Conservation (phyloP, 2,888 invertebrate genomes). For the Caenorhabditis afra region DNA sequence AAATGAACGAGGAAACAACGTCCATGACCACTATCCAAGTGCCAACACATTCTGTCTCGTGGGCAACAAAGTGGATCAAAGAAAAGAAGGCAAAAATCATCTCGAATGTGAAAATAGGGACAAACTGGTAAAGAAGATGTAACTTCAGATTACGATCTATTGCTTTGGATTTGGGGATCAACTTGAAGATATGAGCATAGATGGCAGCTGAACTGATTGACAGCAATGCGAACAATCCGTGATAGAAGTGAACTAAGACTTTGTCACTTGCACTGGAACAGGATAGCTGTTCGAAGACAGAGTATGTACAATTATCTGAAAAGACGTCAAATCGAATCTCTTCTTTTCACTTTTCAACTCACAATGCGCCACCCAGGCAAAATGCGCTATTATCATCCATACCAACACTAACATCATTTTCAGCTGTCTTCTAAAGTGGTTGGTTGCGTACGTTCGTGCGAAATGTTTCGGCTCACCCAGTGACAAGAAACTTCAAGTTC, state of each 20-base stretch:
- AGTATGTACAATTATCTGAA: background rate
- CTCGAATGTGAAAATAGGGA: background rate
- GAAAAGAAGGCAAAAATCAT: background rate
- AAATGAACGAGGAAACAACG: conserved; percentile 4
- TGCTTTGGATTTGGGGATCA: background rate
- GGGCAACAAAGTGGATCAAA: background rate
- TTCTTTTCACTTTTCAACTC: background rate
- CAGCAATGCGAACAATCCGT: background rate
- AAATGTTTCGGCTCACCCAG: background rate
- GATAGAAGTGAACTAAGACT: background rate
- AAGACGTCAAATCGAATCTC: background rate
- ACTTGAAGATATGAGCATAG: background rate
- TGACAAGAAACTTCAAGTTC: background rate
- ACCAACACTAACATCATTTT: background rate
- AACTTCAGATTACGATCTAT: background rate
- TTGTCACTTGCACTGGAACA: background rate
- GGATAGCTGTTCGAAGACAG: background rate
- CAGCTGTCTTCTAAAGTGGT: conserved; percentile 1
- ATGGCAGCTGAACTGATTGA: background rate
- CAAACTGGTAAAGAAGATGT: conserved; percentile 3
- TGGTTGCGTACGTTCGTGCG: too few species aligned
- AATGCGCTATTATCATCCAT: background rate
- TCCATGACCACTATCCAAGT: background rate
- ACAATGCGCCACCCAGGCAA: background rate
- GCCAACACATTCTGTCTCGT: background rate